phyloP scores from a whole-genome alignment of 1,140 invertebrate genomes.

The Bombus polaris region DNA sequence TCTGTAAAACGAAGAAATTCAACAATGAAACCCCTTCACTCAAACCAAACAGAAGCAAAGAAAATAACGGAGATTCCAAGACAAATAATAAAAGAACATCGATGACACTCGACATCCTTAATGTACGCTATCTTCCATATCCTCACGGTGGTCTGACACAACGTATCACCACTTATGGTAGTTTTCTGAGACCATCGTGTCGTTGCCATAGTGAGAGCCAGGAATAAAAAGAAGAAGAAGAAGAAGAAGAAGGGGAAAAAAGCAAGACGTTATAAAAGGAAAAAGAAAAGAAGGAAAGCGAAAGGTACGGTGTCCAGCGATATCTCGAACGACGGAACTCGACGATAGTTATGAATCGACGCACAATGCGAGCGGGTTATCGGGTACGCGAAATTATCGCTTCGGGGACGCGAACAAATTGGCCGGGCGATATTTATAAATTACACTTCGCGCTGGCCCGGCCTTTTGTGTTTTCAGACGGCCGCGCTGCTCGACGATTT shows the following conservation, averaged over 20 bases:
- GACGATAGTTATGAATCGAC: constrained; percentile 49
- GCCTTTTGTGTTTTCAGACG: constrained; percentile 43
- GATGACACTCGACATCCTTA: background rate
- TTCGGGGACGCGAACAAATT: constrained; percentile 46
- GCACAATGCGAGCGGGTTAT: constrained; percentile 43
- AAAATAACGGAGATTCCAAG: background rate
- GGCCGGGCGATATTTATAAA: constrained; percentile 48
- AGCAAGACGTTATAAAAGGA: background rate
- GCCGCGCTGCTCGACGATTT: constrained; percentile 39
- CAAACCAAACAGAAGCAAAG: background rate
- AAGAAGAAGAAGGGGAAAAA: background rate
- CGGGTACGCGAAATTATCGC: constrained; percentile 45
- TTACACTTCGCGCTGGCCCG: constrained; percentile 30
- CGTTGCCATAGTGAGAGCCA: background rate
- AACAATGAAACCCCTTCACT: too few relatives aligned
- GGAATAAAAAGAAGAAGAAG: background rate
- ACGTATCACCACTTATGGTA: constrained; percentile 2
- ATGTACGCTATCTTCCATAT: background rate
- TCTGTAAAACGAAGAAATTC: too few relatives aligned
- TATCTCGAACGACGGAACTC: constrained; percentile 40
- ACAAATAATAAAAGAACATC: background rate
- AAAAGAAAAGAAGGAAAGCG: background rate
- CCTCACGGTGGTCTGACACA: background rate
- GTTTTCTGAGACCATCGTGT: background rate
- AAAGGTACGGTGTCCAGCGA: background rate